Evolutionary conservation across 1,140 invertebrate genomes (phyloP).

Genomic region (Drosophila melanogaster): DNA sequence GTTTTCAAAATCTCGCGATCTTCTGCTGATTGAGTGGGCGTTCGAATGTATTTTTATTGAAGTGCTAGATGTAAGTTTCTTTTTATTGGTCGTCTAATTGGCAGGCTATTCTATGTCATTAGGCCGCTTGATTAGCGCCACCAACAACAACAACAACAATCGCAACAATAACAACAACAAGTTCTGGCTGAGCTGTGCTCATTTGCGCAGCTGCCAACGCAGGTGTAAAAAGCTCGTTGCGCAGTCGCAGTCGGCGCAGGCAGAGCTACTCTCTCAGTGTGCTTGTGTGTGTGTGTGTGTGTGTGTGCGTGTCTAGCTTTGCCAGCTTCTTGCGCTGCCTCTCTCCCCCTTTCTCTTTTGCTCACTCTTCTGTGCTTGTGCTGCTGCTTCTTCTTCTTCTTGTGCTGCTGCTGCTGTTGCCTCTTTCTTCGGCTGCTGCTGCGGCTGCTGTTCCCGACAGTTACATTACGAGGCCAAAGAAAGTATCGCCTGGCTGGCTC

Average conservation of each 20-base stretch:
- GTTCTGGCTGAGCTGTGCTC: conserved; percentile 57
- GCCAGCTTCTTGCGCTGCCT: conserved; percentile 32
- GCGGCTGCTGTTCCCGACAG: conserved; percentile 70
- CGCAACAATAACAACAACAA: conserved; percentile 12
- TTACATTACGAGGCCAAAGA: conserved; percentile 84
- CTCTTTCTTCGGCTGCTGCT: not conserved
- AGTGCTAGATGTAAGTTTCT: conserved; percentile 17
- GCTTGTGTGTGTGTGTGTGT: not conserved
- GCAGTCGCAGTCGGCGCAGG: conserved; percentile 27
- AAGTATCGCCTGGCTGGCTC: conserved; percentile 80
- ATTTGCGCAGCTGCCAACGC: conserved; percentile 68
- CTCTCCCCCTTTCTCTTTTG: not conserved
- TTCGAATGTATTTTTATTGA: conserved; percentile 33
- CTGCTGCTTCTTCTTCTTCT: conserved; percentile 6
- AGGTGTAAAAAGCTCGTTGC: conserved; percentile 47
- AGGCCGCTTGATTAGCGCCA: conserved; percentile 58
- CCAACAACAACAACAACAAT: conserved; percentile 7
- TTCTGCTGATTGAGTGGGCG: conserved; percentile 12
- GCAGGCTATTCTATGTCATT: conserved; percentile 61
- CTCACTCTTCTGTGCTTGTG: not conserved
- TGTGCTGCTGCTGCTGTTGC: conserved; percentile 10
- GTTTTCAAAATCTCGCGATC: not conserved
- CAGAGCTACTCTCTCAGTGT: conserved; percentile 11
- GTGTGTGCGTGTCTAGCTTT: conserved; percentile 34
- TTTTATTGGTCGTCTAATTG: conserved; percentile 54